Evolutionary conservation across 53 echinoderm and acorn worm species (phyloP).

Genomic region (Paelopatides confundens): DNA sequence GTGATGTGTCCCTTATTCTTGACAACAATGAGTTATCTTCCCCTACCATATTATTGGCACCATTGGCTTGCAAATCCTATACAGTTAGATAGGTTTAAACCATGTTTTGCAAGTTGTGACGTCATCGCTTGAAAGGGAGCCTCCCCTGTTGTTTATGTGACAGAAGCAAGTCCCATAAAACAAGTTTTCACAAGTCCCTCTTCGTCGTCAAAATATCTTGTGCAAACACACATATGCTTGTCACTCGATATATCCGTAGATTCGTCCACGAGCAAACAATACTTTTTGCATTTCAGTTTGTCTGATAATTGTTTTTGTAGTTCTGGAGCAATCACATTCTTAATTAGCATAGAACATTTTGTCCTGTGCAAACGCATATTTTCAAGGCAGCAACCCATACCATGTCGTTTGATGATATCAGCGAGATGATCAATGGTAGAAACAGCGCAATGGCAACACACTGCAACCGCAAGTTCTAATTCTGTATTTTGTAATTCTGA

Average conservation of each 20-base stretch:
- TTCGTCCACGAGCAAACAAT: not conserved
- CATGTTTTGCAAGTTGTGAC: not conserved
- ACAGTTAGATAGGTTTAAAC: not conserved
- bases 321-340: not conserved
- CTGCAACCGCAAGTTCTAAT: not conserved
- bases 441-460: not conserved
- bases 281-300: not conserved
- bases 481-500: not conserved
- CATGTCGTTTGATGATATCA: not conserved
- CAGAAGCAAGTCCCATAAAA: not conserved
- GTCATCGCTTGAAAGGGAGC: not conserved
- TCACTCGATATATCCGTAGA: not conserved
- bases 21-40: not conserved
- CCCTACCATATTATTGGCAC: constrained; percentile 18
- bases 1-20: not conserved
- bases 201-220: not conserved
- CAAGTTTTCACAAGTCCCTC: not conserved
- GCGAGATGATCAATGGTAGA: not conserved
- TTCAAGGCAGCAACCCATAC: not conserved
- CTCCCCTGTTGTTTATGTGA: not conserved
- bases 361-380: not conserved
- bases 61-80: not conserved
- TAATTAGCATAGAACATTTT: not conserved
- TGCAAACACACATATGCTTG: constrained; percentile 10
- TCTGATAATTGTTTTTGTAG: not conserved